A percentile compares a stretch with the other conserved stretches of the same genome.
Evolutionary conservation across 2,888 invertebrate species (phyloP).

Genomic region (Drosophila lacicola): DNA sequence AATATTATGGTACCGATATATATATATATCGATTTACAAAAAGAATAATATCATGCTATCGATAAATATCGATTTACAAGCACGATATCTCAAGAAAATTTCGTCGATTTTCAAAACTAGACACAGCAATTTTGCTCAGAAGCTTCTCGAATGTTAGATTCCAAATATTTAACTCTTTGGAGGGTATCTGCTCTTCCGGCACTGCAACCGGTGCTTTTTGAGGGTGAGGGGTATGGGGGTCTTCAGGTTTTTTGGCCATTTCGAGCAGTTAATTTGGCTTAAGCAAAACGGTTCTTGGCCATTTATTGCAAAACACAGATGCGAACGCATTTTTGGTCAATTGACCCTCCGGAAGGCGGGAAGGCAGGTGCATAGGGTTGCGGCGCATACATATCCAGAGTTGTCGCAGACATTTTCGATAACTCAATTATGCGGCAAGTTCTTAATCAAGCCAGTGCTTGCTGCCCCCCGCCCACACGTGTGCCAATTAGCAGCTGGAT

Average conservation of each 20-base stretch:
- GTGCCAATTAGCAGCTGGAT: slow-evolving; percentile 60
- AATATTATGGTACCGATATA: no score
- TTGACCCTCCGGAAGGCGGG: slow-evolving; percentile 10
- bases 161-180: neutral
- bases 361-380: neutral
- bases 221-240: neutral
- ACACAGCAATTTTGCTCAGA: no score
- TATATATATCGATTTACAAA: no score
- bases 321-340: slow-evolving; percentile 19
- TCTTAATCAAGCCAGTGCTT: slow-evolving; percentile 24
- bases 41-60: no score
- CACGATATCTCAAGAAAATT: no score
- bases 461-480: slow-evolving; percentile 19
- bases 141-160: no score
- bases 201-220: no score
- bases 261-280: slow-evolving; percentile 16
- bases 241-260: slow-evolving; percentile 11
- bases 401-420: slow-evolving; percentile 32
- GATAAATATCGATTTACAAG: no score
- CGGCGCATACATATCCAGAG: neutral
- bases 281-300: slow-evolving; percentile 19
- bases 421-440: slow-evolving; percentile 51
- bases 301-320: slow-evolving; percentile 14
- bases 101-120: no score
- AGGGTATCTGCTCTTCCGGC: neutral